phyloP scores from a whole-genome alignment of 2,888 invertebrate genomes.

The Frankliniella fusca region DNA sequence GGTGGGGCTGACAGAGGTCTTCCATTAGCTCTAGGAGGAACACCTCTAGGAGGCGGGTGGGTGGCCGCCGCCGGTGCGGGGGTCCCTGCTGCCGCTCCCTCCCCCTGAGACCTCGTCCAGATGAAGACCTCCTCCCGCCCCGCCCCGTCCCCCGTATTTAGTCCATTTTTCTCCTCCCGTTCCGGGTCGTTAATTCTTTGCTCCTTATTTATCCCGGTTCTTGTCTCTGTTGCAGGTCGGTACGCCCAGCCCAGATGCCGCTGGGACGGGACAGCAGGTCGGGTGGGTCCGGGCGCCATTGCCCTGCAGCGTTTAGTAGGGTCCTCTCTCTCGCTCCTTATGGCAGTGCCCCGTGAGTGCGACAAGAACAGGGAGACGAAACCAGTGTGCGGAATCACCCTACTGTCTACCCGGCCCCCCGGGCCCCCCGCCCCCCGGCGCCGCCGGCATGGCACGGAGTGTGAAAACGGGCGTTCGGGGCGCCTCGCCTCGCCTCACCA shows the following conservation, averaged over 20 bases:
- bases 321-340: too few species aligned
- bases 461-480: neutral
- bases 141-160: neutral
- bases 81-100: neutral
- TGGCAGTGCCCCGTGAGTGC: too few species aligned
- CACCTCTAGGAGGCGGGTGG: slow-evolving; percentile 5
- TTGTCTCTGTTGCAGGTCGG: slow-evolving; percentile 13
- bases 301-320: too few species aligned
- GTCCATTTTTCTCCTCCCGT: slow-evolving; percentile 13
- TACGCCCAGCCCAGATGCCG: neutral
- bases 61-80: neutral
- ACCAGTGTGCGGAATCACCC: too few species aligned
- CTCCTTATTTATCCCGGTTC: neutral
- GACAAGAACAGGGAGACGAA: too few species aligned
- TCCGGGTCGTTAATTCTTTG: neutral
- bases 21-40: neutral
- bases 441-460: too few species aligned
- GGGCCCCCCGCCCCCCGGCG: too few species aligned
- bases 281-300: too few species aligned
- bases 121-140: neutral
- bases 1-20: neutral
- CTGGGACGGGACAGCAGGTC: too few species aligned
- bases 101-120: neutral
- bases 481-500: neutral
- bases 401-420: too few species aligned